Base-by-base conservation (phyloP, 2,888 invertebrate species). In the Gisinianus flammeolus region DNA sequence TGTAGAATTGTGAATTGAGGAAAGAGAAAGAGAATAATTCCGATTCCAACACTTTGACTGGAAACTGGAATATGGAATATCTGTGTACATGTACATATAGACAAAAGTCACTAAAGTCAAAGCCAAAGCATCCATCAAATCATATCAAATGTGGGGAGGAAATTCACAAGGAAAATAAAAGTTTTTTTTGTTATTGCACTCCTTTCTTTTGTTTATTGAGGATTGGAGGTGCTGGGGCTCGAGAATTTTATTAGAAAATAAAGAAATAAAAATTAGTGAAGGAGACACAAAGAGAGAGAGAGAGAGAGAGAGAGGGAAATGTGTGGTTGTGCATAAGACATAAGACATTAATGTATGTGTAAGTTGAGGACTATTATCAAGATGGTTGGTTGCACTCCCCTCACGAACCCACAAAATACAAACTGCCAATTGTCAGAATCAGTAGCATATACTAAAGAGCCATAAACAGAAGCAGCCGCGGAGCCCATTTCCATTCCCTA, bases 221-320 rank as follows among this genome's bases (percentile, higher is more conserved):
- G n/a, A 62, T 26, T 28, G 62, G 62, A 62, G 26, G 22, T 62
- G 28, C 26, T 62, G 16, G n/a, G n/a, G n/a, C n/a, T n/a, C n/a
- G 24, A 26, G 62, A 62, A 62, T 62, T 62, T 62, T 62, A 62
- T 62, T 62, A 62, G 26, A 62, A 62, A 62, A 62, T 62, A 26
- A 28, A 62, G 62, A 62, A 62, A 62, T 62, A 62, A 62, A 62
- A 62, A 62, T 62, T 62, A 62, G 62, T 62, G 26, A 28, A 62
- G 28, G 6, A 62, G 62, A 62, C 4, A 35, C 35, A 35, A 5
- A 35, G 35, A 35, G 35, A 35, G 35, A n/a, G 16, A 58, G 58
- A n/a, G 22, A 6, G 22, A 6, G 28, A 10, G 26, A 26, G 8
- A 12, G 1, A 62, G 62, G 28, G 28, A 44, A 44, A 44, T 8